These are phyloP conservation scores for Ectobius pallidus DNA, from an alignment of 2,888 invertebrate genomes.

Conservation along the genomic window DNA sequence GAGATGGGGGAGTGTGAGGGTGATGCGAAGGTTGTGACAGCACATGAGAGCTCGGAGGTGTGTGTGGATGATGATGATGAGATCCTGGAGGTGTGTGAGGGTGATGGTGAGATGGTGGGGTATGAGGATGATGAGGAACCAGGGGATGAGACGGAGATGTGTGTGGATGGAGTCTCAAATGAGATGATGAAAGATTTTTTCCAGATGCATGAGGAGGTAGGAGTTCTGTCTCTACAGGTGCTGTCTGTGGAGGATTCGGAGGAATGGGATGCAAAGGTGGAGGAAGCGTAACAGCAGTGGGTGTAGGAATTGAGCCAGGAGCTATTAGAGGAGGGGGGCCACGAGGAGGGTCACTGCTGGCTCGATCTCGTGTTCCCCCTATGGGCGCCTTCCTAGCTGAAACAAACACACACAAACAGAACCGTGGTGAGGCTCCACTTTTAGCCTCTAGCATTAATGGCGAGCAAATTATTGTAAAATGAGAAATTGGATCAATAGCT, in stretches of 20 bases:
- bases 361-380: constrained; percentile 53
- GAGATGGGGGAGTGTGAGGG: constrained; percentile 18
- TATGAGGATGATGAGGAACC: constrained; percentile 22
- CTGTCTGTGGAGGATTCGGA: neutral
- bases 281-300: constrained; percentile 50
- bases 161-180: constrained; percentile 25
- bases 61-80: constrained; percentile 21
- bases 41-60: constrained; percentile 8
- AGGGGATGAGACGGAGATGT: constrained; percentile 22
- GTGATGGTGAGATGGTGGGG: constrained; percentile 21
- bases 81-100: constrained; percentile 19
- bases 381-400: constrained; percentile 67
- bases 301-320: constrained; percentile 48
- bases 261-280: constrained; percentile 43
- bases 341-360: constrained; percentile 20
- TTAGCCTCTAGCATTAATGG: too few relatives aligned
- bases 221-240: constrained; percentile 14
- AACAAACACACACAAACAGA: constrained; percentile 54
- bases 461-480: too few relatives aligned
- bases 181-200: constrained; percentile 10
- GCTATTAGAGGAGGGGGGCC: constrained; percentile 44
- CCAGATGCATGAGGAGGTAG: constrained; percentile 19
- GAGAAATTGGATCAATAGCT: too few relatives aligned
- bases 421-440: constrained; percentile 31
- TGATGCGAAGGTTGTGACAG: constrained; percentile 8